Conservation (phyloP, 1,140 invertebrate genomes). For the Propsilocerus akamusi region DNA sequence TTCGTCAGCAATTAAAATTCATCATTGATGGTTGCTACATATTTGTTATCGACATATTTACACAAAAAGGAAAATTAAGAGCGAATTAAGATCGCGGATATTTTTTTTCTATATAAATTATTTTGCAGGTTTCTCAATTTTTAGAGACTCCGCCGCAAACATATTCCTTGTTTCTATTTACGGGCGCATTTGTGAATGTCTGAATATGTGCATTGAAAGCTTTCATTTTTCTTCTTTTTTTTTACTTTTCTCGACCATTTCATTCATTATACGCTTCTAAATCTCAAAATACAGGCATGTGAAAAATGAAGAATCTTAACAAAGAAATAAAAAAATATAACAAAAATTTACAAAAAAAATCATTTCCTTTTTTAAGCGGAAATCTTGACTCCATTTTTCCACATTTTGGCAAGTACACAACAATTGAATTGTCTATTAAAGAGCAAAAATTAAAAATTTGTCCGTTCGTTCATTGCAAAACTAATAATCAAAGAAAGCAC, state of each 20-base stretch:
- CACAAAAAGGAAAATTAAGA: background rate
- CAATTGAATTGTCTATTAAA: no score
- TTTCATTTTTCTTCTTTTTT: background rate
- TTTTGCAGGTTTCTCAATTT: background rate
- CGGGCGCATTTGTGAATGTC: no score
- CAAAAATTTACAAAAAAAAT: background rate
- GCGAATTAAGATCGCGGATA: no score
- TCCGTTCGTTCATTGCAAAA: slow-evolving; percentile 1
- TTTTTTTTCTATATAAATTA: no score
- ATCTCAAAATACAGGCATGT: background rate
- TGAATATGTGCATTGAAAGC: no score
- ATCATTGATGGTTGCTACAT: background rate
- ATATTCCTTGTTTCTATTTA: no score
- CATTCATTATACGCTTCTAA: background rate
- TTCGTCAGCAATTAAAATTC: background rate
- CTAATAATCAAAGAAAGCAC: background rate
- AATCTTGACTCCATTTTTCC: background rate
- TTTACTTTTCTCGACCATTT: background rate
- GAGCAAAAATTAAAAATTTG: slow-evolving; percentile 2
- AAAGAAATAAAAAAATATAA: background rate
- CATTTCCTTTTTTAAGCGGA: background rate
- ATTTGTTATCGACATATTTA: background rate
- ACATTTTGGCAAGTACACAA: slow-evolving; percentile 2
- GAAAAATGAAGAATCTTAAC: background rate
- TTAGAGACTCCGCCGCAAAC: background rate